Evolutionary conservation across 1,140 invertebrate species (phyloP), one percentile per base, ranked within the genome.

Genomic region (Meloidogyne floridensis): DNA sequence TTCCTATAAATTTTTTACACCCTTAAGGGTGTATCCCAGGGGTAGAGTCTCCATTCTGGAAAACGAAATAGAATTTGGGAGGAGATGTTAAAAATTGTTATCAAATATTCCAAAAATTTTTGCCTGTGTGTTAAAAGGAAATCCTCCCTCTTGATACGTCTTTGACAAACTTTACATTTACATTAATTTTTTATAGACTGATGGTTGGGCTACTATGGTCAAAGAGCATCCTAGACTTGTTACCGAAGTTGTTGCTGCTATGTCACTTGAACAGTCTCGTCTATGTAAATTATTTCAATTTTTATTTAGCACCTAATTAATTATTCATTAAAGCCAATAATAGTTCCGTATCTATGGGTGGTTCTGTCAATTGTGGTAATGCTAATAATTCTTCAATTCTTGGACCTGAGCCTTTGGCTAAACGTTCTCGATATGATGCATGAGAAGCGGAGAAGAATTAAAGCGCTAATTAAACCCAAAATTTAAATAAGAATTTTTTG

Each of bases 191-290:
- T 75, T 32, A 3, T 71, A 79, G 77, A 79, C 77, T 53, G 77
- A 79, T 18, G 77, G 77, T 72, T 79, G 77, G 77, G 77, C 77
- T n/a, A 72, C 69, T 42, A 79, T 79, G 77, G 77, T 79, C 20
- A 79, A 79, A 15, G 77, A 79, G 65, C 77, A 79, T 72, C 77
- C 77, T 13, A 69, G 77, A 72, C 77, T 79, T 5, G 77, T 79
- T 51, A 79, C 77, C 9, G 77, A 79, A 42, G 77, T 79, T 47
- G 77, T 79, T 5, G 65, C 77, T 18, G 77, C 77, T 18, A 79
- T 79, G 77, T 79, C 77, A 7, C 56, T 43, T 20, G 77, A 79
- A 42, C 77, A 79, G 65, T 69, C 77, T 20, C 77, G 77, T 47
- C 20, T 79, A 11, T 79, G 77, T 79, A 43, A 11, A 70, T 76